Evolutionary conservation across 2,888 invertebrate genomes (phyloP).

Genomic region (Tachina grossa): DNA sequence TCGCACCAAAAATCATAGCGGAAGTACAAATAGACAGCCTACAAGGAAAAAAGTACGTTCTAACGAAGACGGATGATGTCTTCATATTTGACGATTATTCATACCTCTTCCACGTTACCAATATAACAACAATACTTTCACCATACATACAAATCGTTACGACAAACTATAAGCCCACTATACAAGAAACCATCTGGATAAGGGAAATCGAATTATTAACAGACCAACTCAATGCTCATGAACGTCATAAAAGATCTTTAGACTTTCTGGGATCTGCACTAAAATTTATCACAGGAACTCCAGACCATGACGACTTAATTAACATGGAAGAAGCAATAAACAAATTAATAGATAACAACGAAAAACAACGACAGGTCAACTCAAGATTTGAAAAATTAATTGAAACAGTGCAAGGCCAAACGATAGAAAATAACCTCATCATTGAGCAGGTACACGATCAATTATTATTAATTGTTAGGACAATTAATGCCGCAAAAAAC

Average conservation of each 20-base stretch:
- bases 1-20: no score
- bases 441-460: not conserved
- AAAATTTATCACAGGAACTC: no score
- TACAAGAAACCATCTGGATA: not conserved
- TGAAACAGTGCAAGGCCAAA: not conserved
- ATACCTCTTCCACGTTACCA: not conserved
- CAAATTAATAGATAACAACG: not conserved
- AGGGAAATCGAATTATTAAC: no score
- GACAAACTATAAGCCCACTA: not conserved
- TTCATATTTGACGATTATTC: not conserved
- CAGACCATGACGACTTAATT: no score
- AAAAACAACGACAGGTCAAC: conserved; percentile 6
- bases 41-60: no score
- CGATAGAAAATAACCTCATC: not conserved
- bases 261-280: no score
- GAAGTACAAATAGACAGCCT: no score
- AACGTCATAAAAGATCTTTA: no score
- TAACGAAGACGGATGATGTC: no score
- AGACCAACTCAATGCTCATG: no score
- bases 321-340: not conserved
- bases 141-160: not conserved
- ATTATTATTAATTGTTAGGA: no score
- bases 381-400: not conserved
- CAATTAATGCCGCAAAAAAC: no score
- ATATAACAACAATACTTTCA: conserved; percentile 4